These are phyloP conservation scores for Peromyscus leucopus DNA, from an alignment of 2,113 vertebrate genomes.

Conservation along the genomic window DNA sequence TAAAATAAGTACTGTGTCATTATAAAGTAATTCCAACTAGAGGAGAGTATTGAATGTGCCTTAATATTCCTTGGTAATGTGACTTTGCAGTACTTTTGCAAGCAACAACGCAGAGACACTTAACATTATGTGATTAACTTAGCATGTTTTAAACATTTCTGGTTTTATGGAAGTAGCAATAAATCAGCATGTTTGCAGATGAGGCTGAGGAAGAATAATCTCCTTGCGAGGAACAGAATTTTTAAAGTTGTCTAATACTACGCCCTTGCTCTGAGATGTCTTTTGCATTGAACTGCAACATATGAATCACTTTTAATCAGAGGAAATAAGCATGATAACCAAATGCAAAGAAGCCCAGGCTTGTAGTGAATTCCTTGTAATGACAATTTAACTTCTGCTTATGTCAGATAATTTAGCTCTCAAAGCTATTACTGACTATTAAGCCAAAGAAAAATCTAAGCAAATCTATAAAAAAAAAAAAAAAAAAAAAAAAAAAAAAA, in stretches of 20 bases:
- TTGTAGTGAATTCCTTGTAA: slow-evolving; percentile 69
- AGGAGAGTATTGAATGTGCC: slow-evolving; percentile 59
- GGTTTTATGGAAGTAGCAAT: slow-evolving; percentile 50
- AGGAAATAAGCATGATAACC: slow-evolving; percentile 76
- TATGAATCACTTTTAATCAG: slow-evolving; percentile 71
- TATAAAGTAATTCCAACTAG: slow-evolving; percentile 69
- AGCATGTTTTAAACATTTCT: slow-evolving; percentile 76
- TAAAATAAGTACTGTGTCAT: slow-evolving; percentile 62
- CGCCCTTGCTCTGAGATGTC: slow-evolving; percentile 27
- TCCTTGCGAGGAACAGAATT: slow-evolving; percentile 26
- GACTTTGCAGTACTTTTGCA: slow-evolving; percentile 46
- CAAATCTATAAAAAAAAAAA: slow-evolving; percentile 57
- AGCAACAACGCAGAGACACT: slow-evolving; percentile 59
- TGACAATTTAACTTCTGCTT: slow-evolving; percentile 73
- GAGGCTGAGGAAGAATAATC: slow-evolving; percentile 49
- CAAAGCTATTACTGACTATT: slow-evolving; percentile 72
- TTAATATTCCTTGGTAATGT: slow-evolving; percentile 73
- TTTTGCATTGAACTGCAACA: slow-evolving; percentile 59
- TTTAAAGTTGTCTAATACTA: slow-evolving; percentile 67
- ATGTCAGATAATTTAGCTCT: slow-evolving; percentile 75
- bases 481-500: slow-evolving; percentile 41
- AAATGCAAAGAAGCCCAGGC: slow-evolving; percentile 63
- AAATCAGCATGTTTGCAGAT: slow-evolving; percentile 69
- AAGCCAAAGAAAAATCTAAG: slow-evolving; percentile 56
- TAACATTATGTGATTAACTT: slow-evolving; percentile 75